phyloP scores from a whole-genome alignment of 37 sponge, comb jelly and placozoan species.

The Petrosia ficiformis region DNA sequence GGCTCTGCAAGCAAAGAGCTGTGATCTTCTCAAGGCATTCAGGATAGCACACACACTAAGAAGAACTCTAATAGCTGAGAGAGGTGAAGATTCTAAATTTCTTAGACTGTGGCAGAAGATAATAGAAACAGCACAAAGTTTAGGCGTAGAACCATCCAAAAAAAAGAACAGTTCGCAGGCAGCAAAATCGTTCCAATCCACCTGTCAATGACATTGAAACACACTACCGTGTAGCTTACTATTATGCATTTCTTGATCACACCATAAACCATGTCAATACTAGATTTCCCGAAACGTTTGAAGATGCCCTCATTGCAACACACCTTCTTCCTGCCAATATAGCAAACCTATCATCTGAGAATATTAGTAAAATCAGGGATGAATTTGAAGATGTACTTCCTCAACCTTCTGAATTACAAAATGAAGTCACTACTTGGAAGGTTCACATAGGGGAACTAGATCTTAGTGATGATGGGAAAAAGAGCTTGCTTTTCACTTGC shows the following conservation, averaged over 20 bases:
- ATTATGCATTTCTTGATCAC: conserved; percentile 35
- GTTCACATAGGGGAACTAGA: not conserved
- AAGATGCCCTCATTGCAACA: conserved; percentile 16
- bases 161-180: conserved; percentile 20
- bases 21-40: conserved; percentile 28
- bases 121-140: not conserved
- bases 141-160: conserved; percentile 14
- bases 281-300: conserved; percentile 12
- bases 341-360: not conserved
- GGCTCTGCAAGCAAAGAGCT: conserved; percentile 23
- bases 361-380: not conserved
- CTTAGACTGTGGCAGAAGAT: conserved; percentile 8
- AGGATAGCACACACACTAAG: conserved; percentile 22
- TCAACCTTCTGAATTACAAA: conserved; percentile 10
- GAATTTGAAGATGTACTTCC: conserved; percentile 5
- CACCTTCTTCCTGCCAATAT: not conserved
- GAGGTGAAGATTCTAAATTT: conserved; percentile 23
- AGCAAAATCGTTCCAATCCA: conserved; percentile 19
- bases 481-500: not conserved
- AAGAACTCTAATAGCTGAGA: conserved; percentile 10
- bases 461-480: not conserved
- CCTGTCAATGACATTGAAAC: conserved; percentile 20
- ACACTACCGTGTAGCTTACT: conserved; percentile 23
- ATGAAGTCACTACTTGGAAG: conserved; percentile 24
- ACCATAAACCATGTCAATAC: conserved; percentile 17